Conservation (phyloP, 2,113 vertebrate genomes). For the Gymnogyps californianus region DNA sequence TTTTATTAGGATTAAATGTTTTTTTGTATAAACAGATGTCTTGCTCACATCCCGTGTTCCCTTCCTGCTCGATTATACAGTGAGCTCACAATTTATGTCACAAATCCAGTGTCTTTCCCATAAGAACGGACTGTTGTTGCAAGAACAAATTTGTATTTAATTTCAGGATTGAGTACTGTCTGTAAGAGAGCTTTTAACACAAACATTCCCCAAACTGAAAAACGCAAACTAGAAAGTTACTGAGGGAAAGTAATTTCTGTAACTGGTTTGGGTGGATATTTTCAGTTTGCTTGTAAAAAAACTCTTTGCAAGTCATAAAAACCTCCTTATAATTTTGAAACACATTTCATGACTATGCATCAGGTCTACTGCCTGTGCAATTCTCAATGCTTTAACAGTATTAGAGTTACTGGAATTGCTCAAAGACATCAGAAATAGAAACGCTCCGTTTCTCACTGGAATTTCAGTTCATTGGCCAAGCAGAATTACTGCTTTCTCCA, state of each 20-base stretch:
- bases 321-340: constrained; percentile 2
- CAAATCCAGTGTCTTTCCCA: background rate
- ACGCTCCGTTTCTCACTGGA: background rate
- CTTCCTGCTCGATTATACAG: background rate
- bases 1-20: background rate
- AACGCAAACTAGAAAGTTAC: background rate
- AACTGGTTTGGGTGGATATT: constrained; percentile 18
- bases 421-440: constrained; percentile 39
- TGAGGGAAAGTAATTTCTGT: background rate
- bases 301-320: constrained; percentile 10
- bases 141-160: background rate
- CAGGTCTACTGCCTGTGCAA: background rate
- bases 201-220: background rate
- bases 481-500: background rate
- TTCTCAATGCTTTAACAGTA: background rate
- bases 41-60: background rate
- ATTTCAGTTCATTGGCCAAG: constrained; percentile 9
- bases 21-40: background rate
- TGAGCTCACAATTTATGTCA: background rate
- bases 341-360: background rate
- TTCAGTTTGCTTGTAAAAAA: constrained; percentile 8
- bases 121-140: background rate
- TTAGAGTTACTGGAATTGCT: background rate
- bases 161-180: background rate
- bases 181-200: background rate